A percentile compares a stretch with the other conserved stretches of the same genome.
These are phyloP conservation scores for Caracal caracal DNA, from an alignment of 2,113 vertebrate species.

Conservation along the genomic window DNA sequence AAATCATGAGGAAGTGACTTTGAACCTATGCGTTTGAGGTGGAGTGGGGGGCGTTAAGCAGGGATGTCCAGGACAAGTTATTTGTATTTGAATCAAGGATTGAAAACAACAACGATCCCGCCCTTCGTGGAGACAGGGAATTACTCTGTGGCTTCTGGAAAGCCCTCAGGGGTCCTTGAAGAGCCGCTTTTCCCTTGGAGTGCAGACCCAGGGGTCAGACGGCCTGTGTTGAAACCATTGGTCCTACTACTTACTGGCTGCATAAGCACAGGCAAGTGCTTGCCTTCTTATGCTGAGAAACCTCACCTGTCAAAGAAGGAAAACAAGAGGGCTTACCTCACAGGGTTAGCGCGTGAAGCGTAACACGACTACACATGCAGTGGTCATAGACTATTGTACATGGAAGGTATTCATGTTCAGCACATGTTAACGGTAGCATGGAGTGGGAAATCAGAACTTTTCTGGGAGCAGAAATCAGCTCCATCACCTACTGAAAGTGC, in stretches of 20 bases:
- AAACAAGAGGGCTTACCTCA: neutral
- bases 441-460: neutral
- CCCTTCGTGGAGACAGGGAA: neutral
- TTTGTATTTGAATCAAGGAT: neutral
- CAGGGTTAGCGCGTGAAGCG: accelerated
- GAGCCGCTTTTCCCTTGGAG: neutral
- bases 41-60: neutral
- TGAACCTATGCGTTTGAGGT: neutral
- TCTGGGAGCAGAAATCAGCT: neutral
- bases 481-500: neutral
- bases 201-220: neutral
- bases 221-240: neutral
- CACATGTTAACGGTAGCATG: too few relatives aligned
- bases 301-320: neutral
- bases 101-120: neutral
- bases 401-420: neutral
- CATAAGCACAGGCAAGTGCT: neutral
- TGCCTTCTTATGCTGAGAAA: neutral
- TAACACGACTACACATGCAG: accelerated
- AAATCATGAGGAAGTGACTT: neutral
- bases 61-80: too few relatives aligned
- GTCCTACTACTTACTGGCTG: neutral
- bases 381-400: accelerated
- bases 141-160: neutral
- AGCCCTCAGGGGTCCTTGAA: neutral